These are phyloP conservation scores for Tapirus terrestris DNA, from an alignment of 2,113 vertebrate genomes.

Conservation along the genomic window DNA sequence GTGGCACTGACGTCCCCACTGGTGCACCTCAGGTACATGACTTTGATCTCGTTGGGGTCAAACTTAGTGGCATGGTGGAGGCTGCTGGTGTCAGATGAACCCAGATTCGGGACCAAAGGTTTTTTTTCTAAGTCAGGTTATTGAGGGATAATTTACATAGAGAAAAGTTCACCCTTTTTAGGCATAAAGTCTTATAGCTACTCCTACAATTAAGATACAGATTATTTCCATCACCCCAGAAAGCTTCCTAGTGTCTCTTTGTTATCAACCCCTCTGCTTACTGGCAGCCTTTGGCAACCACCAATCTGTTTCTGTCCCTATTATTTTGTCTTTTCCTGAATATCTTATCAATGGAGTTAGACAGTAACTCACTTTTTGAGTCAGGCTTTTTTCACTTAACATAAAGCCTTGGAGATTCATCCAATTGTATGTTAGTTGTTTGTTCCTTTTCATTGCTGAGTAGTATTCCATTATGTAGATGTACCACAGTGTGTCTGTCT, in stretches of 20 bases:
- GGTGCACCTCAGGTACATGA: not conserved
- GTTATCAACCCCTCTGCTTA: not conserved
- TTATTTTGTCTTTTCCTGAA: not conserved
- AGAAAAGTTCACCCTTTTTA: not conserved
- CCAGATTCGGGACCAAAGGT: not conserved
- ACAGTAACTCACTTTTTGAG: not conserved
- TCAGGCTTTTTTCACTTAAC: not conserved
- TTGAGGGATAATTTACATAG: not conserved
- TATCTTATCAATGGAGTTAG: not conserved
- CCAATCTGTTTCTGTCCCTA: not conserved
- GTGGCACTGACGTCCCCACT: not conserved
- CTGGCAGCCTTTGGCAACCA: not conserved
- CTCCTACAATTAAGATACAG: not conserved
- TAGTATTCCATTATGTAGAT: not conserved
- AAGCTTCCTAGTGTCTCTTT: not conserved
- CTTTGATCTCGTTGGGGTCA: not conserved
- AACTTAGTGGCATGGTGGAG: not conserved
- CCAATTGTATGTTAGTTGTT: not conserved
- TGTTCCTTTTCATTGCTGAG: not conserved
- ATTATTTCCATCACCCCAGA: not conserved
- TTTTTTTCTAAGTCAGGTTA: not conserved
- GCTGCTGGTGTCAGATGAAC: not conserved
- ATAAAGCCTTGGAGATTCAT: not conserved
- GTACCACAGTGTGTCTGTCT: not conserved
- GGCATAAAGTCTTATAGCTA: not conserved